Evolutionary conservation across 1,140 invertebrate species (phyloP).

Genomic region (Uloborus diversus): DNA sequence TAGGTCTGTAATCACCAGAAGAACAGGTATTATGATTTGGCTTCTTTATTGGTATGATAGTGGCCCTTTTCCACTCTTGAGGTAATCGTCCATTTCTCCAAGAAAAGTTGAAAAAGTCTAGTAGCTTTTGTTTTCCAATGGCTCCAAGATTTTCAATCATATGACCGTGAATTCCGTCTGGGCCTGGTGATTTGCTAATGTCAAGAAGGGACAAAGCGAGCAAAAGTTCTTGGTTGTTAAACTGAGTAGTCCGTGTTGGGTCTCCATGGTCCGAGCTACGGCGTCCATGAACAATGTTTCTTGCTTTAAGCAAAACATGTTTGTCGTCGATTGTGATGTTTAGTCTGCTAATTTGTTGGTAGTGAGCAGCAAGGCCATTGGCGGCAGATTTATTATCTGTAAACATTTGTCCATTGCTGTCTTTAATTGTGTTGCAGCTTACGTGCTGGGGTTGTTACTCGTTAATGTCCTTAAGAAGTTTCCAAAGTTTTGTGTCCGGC

Average conservation of each 20-base stretch:
- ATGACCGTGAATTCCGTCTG: not conserved
- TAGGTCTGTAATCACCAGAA: not conserved
- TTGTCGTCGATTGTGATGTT: not conserved
- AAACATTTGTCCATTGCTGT: constrained; percentile 7
- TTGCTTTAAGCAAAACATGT: not conserved
- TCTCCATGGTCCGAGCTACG: constrained; percentile 1
- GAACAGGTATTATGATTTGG: not conserved
- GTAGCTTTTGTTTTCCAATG: not conserved
- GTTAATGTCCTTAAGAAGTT: no score
- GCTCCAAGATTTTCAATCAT: not conserved
- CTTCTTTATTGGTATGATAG: no score
- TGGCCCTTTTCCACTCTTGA: no score
- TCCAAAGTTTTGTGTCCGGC: constrained; percentile 1
- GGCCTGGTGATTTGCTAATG: not conserved
- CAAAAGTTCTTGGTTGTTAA: no score
- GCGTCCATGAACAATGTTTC: constrained; percentile 9
- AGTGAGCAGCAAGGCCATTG: not conserved
- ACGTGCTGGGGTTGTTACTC: not conserved
- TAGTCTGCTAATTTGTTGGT: not conserved
- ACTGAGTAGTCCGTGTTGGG: no score
- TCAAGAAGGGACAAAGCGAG: not conserved
- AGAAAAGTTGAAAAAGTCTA: not conserved
- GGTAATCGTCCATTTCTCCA: not conserved
- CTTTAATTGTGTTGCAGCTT: constrained; percentile 4
- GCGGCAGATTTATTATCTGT: constrained; percentile 1